Percentiles rank a stretch among this genome's conserved stretches.
Evolutionary conservation across 1,140 invertebrate genomes (phyloP).

Genomic region (Cherax quadricarinatus): DNA sequence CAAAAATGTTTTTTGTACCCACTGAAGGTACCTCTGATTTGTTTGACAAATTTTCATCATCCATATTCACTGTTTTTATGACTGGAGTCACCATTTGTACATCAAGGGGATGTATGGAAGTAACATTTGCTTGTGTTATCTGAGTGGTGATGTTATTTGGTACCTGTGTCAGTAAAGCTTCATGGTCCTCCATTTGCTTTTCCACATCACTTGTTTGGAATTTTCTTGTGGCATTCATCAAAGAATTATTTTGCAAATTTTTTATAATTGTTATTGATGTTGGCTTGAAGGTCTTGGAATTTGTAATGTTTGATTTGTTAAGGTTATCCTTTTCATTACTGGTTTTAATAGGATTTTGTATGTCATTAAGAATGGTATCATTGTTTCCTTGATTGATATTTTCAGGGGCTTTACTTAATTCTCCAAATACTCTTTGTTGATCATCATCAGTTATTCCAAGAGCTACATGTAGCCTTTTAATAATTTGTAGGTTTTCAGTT

Average conservation of each 20-base stretch:
- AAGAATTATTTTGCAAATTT: neutral
- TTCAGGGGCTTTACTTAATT: too few relatives aligned
- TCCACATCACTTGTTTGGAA: neutral
- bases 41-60: neutral
- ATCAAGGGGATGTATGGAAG: neutral
- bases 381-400: neutral
- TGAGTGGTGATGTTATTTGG: neutral
- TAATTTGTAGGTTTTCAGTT: neutral
- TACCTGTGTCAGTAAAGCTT: neutral
- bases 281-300: neutral
- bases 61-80: neutral
- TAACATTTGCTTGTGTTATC: neutral
- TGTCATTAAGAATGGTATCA: neutral
- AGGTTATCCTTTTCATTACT: neutral
- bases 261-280: constrained; percentile 6
- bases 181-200: neutral
- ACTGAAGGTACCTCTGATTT: neutral
- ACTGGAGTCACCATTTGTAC: neutral
- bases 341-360: neutral
- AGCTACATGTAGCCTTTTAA: constrained; percentile 21
- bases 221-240: neutral
- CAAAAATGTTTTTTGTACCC: neutral
- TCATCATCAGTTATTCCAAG: constrained; percentile 43
- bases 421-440: constrained; percentile 20
- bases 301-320: neutral